phyloP scores from a whole-genome alignment of 2,113 vertebrate species.

The Nanger granti region DNA sequence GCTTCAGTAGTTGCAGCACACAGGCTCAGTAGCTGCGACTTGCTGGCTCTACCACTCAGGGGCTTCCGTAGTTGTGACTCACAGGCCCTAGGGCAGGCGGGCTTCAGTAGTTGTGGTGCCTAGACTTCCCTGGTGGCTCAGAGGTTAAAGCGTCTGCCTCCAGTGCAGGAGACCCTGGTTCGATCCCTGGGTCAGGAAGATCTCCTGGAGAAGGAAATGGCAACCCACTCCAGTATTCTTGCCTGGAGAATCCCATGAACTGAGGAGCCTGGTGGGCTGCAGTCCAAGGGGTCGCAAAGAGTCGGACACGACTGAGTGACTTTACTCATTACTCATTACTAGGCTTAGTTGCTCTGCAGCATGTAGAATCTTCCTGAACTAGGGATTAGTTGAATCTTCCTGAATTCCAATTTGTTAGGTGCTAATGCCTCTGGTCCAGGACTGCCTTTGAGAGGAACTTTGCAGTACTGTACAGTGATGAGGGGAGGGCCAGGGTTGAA shows the following conservation, averaged over 20 bases:
- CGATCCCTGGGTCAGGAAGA: no score
- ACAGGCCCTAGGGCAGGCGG: background rate
- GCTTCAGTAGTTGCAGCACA: background rate
- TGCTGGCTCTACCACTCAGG: rapidly evolving
- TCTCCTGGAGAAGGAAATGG: no score
- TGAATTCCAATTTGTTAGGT: background rate
- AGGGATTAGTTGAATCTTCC: background rate
- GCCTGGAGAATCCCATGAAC: no score
- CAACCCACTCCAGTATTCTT: no score
- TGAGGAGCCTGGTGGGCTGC: no score
- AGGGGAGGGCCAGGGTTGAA: background rate
- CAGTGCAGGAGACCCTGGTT: no score
- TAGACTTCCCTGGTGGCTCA: no score
- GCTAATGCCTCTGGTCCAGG: background rate
- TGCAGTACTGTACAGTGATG: rapidly evolving
- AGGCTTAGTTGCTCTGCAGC: background rate
- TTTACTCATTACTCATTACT: no score
- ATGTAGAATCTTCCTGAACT: background rate
- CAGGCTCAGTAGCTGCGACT: background rate
- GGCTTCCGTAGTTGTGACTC: background rate
- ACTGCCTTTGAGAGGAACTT: background rate
- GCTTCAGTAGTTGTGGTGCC: background rate
- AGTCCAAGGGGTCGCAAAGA: no score
- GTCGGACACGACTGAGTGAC: no score
- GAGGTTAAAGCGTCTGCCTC: no score